A percentile compares a stretch with the other conserved stretches of the same genome.
Conservation (phyloP, 2,113 vertebrate species). For the Anolis sagrei region DNA sequence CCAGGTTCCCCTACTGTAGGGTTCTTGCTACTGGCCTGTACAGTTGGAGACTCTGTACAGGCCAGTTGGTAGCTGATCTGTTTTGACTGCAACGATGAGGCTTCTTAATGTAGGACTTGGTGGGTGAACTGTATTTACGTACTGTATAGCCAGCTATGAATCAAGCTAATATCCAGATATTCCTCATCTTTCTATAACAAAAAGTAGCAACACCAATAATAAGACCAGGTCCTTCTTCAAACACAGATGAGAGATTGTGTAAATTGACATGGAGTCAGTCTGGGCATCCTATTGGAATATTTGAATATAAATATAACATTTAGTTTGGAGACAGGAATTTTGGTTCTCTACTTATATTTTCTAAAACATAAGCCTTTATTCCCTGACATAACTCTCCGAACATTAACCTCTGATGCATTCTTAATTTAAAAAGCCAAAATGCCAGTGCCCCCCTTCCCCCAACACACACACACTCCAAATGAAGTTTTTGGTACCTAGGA, state of each 20-base stretch:
- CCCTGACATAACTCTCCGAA: background rate
- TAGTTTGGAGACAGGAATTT: background rate
- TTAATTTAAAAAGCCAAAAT: background rate
- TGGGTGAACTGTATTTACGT: background rate
- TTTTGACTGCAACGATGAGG: background rate
- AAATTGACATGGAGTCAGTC: background rate
- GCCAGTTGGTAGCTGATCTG: background rate
- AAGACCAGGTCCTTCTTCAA: background rate
- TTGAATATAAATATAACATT: too few species aligned
- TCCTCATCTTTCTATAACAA: background rate
- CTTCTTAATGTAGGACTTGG: background rate
- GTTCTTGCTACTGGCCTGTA: background rate
- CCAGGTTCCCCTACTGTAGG: too few species aligned
- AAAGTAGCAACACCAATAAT: accelerated
- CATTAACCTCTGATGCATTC: background rate
- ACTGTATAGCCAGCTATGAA: background rate
- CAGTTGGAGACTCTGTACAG: background rate
- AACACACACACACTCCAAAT: background rate
- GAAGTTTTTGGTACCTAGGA: background rate
- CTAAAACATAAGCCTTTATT: background rate
- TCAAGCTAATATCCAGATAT: background rate
- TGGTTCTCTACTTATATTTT: background rate
- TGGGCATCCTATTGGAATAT: background rate
- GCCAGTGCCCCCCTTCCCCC: background rate
- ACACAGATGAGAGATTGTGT: background rate